Evolutionary conservation across 1,140 invertebrate genomes (phyloP), one percentile per base, ranked within the genome.

Genomic region (Augochlora pura): DNA sequence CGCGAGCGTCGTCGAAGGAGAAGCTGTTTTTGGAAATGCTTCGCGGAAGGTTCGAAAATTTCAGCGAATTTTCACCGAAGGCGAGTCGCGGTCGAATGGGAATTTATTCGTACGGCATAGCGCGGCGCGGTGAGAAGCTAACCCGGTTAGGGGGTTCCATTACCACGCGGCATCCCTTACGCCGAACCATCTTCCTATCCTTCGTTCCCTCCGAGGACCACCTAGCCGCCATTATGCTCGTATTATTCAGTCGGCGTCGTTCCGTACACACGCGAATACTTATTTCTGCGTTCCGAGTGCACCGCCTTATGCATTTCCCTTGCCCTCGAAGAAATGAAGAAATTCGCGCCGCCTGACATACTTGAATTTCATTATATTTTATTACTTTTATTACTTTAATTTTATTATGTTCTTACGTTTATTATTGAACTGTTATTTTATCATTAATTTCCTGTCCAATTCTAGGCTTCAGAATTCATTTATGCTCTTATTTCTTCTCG

Each of bases 41-140:
- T n/a, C n/a, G n/a, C n/a, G n/a, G 1, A 32, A 32, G 4, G 32
- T 32, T 32, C 32, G 32, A 32, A 23, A 10, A 16, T 38, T 42
- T 21, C 38, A 42, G 25, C 9, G 12, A 23, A 65, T 72, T 76
- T 67, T 39, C 67, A 16, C 21, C 8, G 27, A 21, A n/a, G 8
- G n/a, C 21, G 21, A 57, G 27, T 10, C 57, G 54, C n/a, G 18
- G 54, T 38, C 27, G 75, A 78, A 86, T 76, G 72, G 63, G 68
- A 87, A 87, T 85, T 85, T 83, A 85, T 87, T 87, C 85, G 63
- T n/a, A 67, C 46, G 32, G 64, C 66, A 81, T 87, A 76, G 60
- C 49, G 16, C 32, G 1, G 32, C 32, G 2, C 14, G 27, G n/a
- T 23, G 49, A 21, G 65, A 14, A 38, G 54, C 60, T 85, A 79